Percentiles rank a stretch among this genome's conserved stretches.
phyloP scores from a whole-genome alignment of 2,888 invertebrate genomes.

The Acrocera orbiculus region DNA sequence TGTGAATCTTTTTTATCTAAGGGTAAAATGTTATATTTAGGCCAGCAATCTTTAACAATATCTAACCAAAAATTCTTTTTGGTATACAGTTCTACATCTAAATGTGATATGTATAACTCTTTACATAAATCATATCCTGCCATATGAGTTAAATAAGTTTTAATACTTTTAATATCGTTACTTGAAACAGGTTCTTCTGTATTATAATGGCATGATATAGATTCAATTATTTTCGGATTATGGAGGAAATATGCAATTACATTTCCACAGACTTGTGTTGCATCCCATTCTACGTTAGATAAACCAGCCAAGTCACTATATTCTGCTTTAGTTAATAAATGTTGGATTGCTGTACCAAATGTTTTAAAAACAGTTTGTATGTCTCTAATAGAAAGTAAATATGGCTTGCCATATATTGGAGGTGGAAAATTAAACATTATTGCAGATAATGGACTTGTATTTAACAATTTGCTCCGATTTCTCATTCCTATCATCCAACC shows the following conservation, averaged over 20 bases:
- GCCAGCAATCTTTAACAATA: constrained; percentile 60
- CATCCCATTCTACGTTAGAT: constrained; percentile 87
- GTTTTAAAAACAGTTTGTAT: constrained; percentile 59
- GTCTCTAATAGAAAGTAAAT: constrained; percentile 57
- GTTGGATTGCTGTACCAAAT: constrained; percentile 77
- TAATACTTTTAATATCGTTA: constrained; percentile 43
- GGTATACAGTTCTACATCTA: constrained; percentile 69
- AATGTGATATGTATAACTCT: constrained; percentile 61
- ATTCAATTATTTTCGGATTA: constrained; percentile 39
- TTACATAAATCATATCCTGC: constrained; percentile 61
- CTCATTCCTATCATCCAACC: constrained; percentile 68
- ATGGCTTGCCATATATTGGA: constrained; percentile 43
- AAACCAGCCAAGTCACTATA: constrained; percentile 73
- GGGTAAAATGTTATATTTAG: constrained; percentile 58
- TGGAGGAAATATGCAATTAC: constrained; percentile 70
- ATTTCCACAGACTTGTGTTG: constrained; percentile 63
- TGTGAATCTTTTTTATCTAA: constrained; percentile 65
- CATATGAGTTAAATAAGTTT: constrained; percentile 51
- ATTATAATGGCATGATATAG: constrained; percentile 56
- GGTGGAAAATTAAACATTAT: constrained; percentile 69
- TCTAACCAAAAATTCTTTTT: constrained; percentile 67
- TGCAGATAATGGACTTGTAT: constrained; percentile 56
- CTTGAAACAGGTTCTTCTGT: constrained; percentile 53
- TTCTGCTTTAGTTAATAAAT: constrained; percentile 62
- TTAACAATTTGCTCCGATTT: constrained; percentile 45